Base-by-base conservation (phyloP, 2,113 vertebrate genomes). In the Marmota flaviventris region DNA sequence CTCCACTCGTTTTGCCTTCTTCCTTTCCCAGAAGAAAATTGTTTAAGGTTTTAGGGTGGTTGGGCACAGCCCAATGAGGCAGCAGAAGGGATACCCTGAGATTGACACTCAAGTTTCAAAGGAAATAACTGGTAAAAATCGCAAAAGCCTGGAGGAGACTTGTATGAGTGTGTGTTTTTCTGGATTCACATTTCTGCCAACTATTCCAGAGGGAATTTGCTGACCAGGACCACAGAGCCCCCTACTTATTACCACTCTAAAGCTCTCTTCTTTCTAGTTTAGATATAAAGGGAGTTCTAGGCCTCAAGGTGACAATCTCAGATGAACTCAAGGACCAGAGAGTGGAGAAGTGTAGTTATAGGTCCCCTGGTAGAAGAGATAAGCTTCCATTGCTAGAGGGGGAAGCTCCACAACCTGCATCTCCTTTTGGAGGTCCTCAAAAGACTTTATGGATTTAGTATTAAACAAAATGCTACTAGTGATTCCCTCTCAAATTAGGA, bases 111-210 rank as follows among this genome's bases (percentile, higher is more conserved):
- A 24, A 1, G 29, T 18, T 81, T 92, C 32, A 29, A 3, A 75
- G 51, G 73, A 89, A 73, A 20, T 32, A 70, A 73, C 73, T 32
- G 45, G 18, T 17, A 65, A 73, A 27, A 78, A 63, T 1, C 58
- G 10, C 13, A 7, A 1, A 29, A 63, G 39, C 48, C 42, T 51
- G 39, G 84, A 48, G 75, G 3, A 12, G 58, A 79, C 69, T 20
- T 0, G 2, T 4, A 7, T 0, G 34, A 53, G 22, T n/a, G 24
- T 8, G 3, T 34, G 29, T 72, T n/a, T 37, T 53, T 32, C 14
- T 32, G 48, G 37, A 56, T 76, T 61, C 42, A 24, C 12, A 18
- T 53, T 53, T 87, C 65, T 39, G 9, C 16, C 45, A 39, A 25
- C 93, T 45, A 16, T 51, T 32, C 9, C 8, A 22, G 51, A 37